Conservation (phyloP, 2,113 vertebrate species). For the Anguilla japonica region DNA sequence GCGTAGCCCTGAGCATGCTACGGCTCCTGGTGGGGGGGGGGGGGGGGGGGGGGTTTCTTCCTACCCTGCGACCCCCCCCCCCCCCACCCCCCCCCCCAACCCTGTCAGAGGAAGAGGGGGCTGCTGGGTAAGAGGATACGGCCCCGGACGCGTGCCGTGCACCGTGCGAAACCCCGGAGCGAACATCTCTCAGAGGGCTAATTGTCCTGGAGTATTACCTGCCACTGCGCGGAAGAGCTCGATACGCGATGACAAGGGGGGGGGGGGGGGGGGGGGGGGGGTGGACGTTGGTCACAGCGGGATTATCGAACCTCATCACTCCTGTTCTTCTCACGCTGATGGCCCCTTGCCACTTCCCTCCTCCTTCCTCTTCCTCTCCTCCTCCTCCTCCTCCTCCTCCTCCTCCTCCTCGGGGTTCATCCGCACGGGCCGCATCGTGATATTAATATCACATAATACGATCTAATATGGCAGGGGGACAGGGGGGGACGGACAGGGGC, state of each 20-base stretch:
- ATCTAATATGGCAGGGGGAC: constrained; percentile 50
- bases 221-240: constrained; percentile 1
- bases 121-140: background rate
- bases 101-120: background rate
- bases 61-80: too few species aligned
- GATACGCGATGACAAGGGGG: background rate
- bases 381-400: background rate
- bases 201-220: background rate
- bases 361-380: background rate
- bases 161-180: background rate
- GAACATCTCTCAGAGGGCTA: background rate
- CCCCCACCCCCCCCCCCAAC: too few species aligned
- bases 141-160: background rate
- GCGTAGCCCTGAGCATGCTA: background rate
- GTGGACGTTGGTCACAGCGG: background rate
- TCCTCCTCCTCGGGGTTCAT: background rate
- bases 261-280: too few species aligned
- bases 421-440: constrained; percentile 35
- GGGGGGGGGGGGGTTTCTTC: too few species aligned
- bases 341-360: background rate
- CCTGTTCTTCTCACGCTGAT: background rate
- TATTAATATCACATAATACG: constrained; percentile 60
- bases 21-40: too few species aligned
- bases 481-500: constrained; percentile 24
- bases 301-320: background rate